Base-by-base conservation (phyloP, 2,113 vertebrate species). In the Xenopus borealis region DNA sequence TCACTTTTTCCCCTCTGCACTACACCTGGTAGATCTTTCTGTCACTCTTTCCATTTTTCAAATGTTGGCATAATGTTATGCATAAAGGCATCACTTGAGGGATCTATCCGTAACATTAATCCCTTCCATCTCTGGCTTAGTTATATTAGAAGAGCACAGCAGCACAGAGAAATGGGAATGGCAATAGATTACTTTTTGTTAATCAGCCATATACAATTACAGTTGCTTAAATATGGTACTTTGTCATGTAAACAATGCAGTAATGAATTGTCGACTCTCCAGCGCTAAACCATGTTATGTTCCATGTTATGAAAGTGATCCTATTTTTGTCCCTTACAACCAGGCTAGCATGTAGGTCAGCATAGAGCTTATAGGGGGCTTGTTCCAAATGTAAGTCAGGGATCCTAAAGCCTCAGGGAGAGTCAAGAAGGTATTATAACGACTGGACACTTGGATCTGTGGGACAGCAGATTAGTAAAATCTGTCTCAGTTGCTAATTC, bases 121-220 rank as follows among this genome's bases (percentile, higher is more conserved):
- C 45, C 30, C 19, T 18, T 74, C 14, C 20, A 67, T 19, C 64
- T 18, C 16, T 69, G 20, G n/a, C 53, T 30, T 63, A 59, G 40
- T 74, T 67, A 50, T 58, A 27, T 74, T 74, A 62, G 55, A 62
- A 16, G 19, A 40, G 57, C 47, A 20, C 13, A 68, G 45, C n/a
- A n/a, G 72, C 72, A 75, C 40, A 7, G 23, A 59, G 72, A 50
- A 75, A 75, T 57, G 45, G 17, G 40, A 68, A 65, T 23, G 52
- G 65, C 72, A 69, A 61, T 57, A 62, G 68, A 69, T 74, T 75
- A 68, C 23, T 27, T 2, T 64, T 74, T 74, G 59, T 74, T 67
- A 75, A 75, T 68, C 40, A 57, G 20, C 72, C 16, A 67, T 75
- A 53, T 55, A 75, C 68, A 68, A 75, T 75, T 75, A 75, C 69